Conservation (phyloP, 1,140 invertebrate species). For the Dendroctonus ponderosae region DNA sequence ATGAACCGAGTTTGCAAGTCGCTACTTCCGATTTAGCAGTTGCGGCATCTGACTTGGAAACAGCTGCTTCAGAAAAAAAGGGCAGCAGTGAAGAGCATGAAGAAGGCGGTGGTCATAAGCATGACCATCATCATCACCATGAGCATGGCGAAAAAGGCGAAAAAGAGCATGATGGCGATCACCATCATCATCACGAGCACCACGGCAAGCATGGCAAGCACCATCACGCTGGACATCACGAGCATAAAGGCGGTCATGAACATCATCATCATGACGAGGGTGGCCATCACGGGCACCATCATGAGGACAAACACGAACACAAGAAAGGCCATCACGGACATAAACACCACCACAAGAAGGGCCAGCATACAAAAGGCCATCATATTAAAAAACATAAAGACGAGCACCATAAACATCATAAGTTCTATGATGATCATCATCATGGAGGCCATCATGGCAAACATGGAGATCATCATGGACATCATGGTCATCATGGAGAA, state of each 20-base stretch:
- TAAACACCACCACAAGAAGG: constrained; percentile 67
- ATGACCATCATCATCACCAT: constrained; percentile 62
- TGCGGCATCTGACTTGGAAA: constrained; percentile 14
- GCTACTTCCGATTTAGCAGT: neutral
- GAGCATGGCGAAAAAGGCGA: constrained; percentile 61
- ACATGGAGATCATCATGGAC: constrained; percentile 66
- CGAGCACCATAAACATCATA: constrained; percentile 76
- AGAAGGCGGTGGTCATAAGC: constrained; percentile 62
- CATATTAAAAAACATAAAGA: constrained; percentile 80
- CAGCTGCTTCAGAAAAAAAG: constrained; percentile 9
- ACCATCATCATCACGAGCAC: constrained; percentile 66
- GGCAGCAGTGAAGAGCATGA: constrained; percentile 55
- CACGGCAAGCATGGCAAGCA: constrained; percentile 72
- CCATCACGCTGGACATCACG: constrained; percentile 68
- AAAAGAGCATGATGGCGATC: constrained; percentile 66
- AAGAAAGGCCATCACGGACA: constrained; percentile 69
- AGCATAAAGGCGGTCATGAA: constrained; percentile 70
- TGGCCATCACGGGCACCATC: constrained; percentile 65
- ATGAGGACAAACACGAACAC: constrained; percentile 68
- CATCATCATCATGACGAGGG: constrained; percentile 60
- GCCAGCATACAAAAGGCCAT: constrained; percentile 69
- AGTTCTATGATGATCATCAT: constrained; percentile 75
- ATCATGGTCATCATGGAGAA: constrained; percentile 67
- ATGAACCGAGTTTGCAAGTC: neutral
- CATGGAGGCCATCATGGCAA: constrained; percentile 74